These are phyloP conservation scores for Myrmecophaga tridactyla DNA, from an alignment of 2,113 vertebrate genomes.

Conservation along the genomic window DNA sequence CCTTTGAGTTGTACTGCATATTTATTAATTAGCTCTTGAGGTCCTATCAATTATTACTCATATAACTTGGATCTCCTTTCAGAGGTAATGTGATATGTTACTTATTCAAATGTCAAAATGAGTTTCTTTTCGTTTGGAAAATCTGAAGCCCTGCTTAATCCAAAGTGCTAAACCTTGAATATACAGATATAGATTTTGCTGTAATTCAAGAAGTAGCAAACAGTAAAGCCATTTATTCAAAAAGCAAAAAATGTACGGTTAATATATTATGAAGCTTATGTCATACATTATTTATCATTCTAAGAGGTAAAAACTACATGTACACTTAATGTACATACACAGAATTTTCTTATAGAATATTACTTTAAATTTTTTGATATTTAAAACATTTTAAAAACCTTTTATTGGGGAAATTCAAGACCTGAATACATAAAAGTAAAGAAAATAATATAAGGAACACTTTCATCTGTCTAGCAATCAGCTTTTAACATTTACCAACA, in stretches of 20 bases:
- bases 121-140: slow-evolving; percentile 25
- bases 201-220: neutral
- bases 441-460: neutral
- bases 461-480: neutral
- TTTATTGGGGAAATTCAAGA: neutral
- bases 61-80: neutral
- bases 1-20: neutral
- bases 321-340: neutral
- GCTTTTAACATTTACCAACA: neutral
- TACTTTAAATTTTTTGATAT: neutral
- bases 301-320: neutral
- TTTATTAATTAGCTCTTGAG: neutral
- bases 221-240: neutral
- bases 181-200: neutral
- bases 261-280: neutral
- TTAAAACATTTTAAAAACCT: neutral
- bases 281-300: neutral
- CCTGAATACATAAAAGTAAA: neutral
- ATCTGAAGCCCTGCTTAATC: neutral
- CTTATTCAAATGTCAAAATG: neutral
- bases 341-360: neutral
- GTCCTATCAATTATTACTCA: neutral
- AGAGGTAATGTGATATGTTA: neutral
- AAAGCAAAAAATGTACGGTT: neutral
- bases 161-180: neutral